Base-by-base conservation (phyloP, 2,888 invertebrate species). In the Lycocerus yunnanus region DNA sequence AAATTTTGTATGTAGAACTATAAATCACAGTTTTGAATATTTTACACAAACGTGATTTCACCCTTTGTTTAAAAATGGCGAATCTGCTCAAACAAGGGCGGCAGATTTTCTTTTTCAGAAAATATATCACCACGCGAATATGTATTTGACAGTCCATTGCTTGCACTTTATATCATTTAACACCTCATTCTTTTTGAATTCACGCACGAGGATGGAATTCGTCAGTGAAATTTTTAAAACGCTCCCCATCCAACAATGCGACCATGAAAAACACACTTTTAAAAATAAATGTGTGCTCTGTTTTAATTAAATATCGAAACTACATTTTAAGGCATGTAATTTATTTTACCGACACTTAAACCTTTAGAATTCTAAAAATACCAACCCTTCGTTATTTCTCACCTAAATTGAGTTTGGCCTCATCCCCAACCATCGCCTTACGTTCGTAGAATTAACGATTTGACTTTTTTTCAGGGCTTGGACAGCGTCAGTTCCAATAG, bases 401-500 rank as follows among this genome's bases (percentile, higher is more conserved):
- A 43, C 43, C 43, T 43, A 43, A 43, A 43, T 43, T 43, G n/a
- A 43, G 43, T 27, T n/a, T 43, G 43, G 43, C n/a, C n/a, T 4
- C 43, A 43, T 43, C 43, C 43, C 43, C 43, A 43, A 43, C 5
- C n/a, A 43, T 43, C 43, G 4, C n/a, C 43, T 43, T 43, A 63
- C 61, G 61, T n/a, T 15, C 15, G 18, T 18, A 18, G 16, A 18
- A 63, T 63, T 69, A 71, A 66, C 27, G 6, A n/a, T 14, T 66
- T 75, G 75, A 78, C 77, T 79, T 82, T 81, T 83, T 84, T 82
- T 91, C 21, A 94, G 94, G 94, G 93, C 80, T 87, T 93, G 85
- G 93, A 93, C 84, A 89, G 89, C 85, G 88, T 89, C 69, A 88
- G 90, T 80, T 88, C 90, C 20, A 89, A 90, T 21, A 83, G 85